Evolutionary conservation across 2,888 invertebrate genomes (phyloP), one percentile per base, ranked within the genome.

Genomic region (Heliconius erato): DNA sequence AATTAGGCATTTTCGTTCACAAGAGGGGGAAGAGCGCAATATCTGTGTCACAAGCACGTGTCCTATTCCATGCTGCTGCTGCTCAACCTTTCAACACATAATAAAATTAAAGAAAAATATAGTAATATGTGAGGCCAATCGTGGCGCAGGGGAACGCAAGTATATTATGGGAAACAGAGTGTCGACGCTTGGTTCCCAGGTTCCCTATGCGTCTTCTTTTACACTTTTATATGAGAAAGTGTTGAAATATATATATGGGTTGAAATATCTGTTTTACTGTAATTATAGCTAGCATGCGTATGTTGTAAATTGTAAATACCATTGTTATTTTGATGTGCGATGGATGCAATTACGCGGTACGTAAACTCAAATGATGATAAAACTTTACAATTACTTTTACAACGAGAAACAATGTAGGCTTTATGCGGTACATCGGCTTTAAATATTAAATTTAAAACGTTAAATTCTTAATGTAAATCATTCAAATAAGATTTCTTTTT

Each of bases 301-400:
- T 54, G 54, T 59, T 74, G 74, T 23, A 59, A 74, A 54, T 28
- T 54, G 49, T 54, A 74, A 40, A 54, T 54, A 54, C 74, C 23
- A 54, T 74, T 74, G 54, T 59, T 76, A 59, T 76, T 76, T 59
- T 59, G 26, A 63, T 76, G 54, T n/a, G 74, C n/a, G 35, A 59
- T 76, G 11, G 59, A 76, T 32, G 74, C 35, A 76, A 76, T 76
- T 76, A 76, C 74, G 74, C 74, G 74, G 59, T 76, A 35, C 74
- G 35, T 63, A 76, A 59, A 76, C 74, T 76, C 59, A 63, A 63
- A 63, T 63, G 59, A 76, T 63, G 59, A 63, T 76, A 76, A 59
- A 76, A 76, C 59, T 63, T 76, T 35, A 63, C 74, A 76, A 54
- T 63, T 76, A 76, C n/a, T n/a, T 76, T 76, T 76, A 59, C 63